Conservation (phyloP, 2,797 vertebrate genomes). For the Furcifer pardalis region DNA sequence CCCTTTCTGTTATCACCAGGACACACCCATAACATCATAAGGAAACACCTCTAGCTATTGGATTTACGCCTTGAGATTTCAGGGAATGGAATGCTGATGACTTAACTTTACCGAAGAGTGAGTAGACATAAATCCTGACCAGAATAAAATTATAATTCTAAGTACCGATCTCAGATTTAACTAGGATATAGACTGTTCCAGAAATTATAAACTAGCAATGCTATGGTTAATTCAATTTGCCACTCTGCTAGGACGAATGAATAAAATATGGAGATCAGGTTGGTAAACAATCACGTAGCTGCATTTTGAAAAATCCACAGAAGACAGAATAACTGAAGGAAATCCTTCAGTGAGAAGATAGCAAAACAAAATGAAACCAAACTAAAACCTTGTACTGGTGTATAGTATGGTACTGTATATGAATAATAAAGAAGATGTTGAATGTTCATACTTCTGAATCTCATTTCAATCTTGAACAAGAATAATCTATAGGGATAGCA, state of each 20-base stretch:
- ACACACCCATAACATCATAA: too few species aligned
- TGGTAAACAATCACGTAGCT: background rate
- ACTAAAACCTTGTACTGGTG: background rate
- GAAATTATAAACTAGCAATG: background rate
- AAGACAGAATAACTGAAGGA: background rate
- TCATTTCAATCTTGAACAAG: background rate
- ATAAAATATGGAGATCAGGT: background rate
- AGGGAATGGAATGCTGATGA: too few species aligned
- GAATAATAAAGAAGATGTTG: background rate
- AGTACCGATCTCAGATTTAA: background rate
- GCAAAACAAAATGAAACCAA: background rate
- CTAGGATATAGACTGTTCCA: background rate
- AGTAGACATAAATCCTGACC: background rate
- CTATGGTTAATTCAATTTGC: conserved; percentile 3
- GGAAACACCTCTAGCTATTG: too few species aligned
- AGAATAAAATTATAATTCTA: background rate
- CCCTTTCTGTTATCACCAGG: too few species aligned
- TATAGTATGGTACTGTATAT: background rate
- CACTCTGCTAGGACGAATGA: conserved; percentile 2
- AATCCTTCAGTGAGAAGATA: background rate
- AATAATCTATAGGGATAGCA: conserved; percentile 12
- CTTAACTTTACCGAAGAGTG: background rate
- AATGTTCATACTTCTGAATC: background rate
- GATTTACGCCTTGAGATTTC: too few species aligned
- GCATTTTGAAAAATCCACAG: background rate